Conservation (phyloP, 2,797 vertebrate species). For the Champsocephalus gunnari region DNA sequence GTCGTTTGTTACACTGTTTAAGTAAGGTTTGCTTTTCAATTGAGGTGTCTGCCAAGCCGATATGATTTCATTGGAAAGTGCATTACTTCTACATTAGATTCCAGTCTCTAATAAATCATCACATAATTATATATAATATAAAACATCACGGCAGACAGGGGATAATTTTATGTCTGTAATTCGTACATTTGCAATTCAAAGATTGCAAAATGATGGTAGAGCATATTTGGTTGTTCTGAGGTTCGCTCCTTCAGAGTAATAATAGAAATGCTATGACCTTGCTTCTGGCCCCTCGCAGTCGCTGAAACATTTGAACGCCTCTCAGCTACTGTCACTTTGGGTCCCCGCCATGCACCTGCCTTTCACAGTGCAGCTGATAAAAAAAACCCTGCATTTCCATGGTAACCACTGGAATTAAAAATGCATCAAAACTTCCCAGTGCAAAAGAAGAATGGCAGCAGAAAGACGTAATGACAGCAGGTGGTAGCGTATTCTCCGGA, state of each 20-base stretch:
- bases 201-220: neutral
- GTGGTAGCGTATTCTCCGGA: conserved; percentile 44
- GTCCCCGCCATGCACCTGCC: conserved; percentile 73
- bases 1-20: neutral
- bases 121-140: neutral
- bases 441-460: conserved; percentile 62
- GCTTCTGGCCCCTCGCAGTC: conserved; percentile 60
- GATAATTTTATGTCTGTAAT: conserved; percentile 22
- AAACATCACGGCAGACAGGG: conserved; percentile 7
- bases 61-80: neutral
- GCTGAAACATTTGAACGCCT: conserved; percentile 71
- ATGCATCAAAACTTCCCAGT: conserved; percentile 75
- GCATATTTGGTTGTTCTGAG: conserved; percentile 27
- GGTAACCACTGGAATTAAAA: conserved; percentile 81
- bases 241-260: conserved; percentile 48
- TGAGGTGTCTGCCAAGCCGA: neutral
- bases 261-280: conserved; percentile 68
- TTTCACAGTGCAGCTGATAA: conserved; percentile 62
- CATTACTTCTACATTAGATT: conserved; percentile 26
- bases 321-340: conserved; percentile 79
- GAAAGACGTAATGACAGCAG: conserved; percentile 64
- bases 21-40: neutral
- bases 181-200: neutral
- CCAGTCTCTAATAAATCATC: conserved; percentile 8
- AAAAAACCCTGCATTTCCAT: conserved; percentile 66